Base-by-base conservation (phyloP, 2,888 invertebrate genomes). In the Drosophila borborema region DNA sequence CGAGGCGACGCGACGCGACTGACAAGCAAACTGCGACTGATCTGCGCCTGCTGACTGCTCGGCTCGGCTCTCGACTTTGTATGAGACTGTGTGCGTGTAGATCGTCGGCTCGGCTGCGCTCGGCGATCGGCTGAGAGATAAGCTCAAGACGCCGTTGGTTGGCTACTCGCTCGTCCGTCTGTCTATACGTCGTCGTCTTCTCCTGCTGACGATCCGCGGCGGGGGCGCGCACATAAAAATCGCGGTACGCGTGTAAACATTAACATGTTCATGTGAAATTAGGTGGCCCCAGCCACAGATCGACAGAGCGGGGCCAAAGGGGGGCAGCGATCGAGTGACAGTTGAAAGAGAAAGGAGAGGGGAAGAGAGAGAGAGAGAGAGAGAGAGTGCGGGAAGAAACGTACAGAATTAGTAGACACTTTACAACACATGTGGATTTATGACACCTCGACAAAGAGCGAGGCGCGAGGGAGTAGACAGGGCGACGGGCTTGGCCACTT, bases 391-490 rank as follows among this genome's bases (percentile, higher is more conserved):
- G 51, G 23, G 2, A 51, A 16, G 55, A 72, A 73, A 41, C 55
- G 72, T 71, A 68, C 63, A 59, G 73, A 85, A 83, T 81, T 80
- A 86, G 76, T 82, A 84, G 34, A 81, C 85, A 88, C 86, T 90
- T 88, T 90, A 85, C 84, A 84, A 74, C 90, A 90, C 81, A 87
- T 90, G 88, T 89, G 90, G 79, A 88, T 90, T 90, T 90, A 87
- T 89, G 85, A 85, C 81, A 78, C 80, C 78, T 73, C 69, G 38
- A 40, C 38, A 31, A 36, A 43, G 59, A 38, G 54, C 28, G 46
- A 53, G 43, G 53, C 59, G 62, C 20, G 20, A n/a, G n/a, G 12
- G n/a, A 12, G 48, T 55, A 51, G 59, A 9, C 64, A 20, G 34
- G 6, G n/a, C 34, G 28, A 10, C 55, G 54, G 31, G 6, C 12